Conservation (phyloP, 2,888 invertebrate species). For the Oligia latruncula region DNA sequence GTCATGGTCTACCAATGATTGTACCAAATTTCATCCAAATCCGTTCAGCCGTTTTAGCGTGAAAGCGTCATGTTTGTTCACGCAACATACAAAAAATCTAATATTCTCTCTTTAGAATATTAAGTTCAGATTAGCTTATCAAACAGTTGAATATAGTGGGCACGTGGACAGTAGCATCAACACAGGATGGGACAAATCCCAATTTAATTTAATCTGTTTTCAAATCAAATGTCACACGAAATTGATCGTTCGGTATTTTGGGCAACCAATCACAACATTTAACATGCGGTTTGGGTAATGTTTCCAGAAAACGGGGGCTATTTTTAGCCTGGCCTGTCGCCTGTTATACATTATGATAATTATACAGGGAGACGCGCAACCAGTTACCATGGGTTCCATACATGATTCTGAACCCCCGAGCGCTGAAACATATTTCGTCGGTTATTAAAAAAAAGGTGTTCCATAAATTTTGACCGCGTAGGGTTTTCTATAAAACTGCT, state of each 20-base stretch:
- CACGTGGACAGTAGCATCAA: neutral
- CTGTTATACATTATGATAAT: neutral
- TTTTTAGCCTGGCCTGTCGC: neutral
- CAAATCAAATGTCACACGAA: neutral
- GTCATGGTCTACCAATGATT: neutral
- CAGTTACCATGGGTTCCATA: neutral
- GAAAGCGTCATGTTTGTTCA: neutral
- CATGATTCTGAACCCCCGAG: too few species aligned
- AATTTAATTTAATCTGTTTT: slow-evolving; percentile 5
- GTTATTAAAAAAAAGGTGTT: too few species aligned
- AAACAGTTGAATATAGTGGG: neutral
- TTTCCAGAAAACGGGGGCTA: neutral
- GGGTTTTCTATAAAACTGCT: too few species aligned
- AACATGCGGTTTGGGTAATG: neutral
- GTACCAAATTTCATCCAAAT: neutral
- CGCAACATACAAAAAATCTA: too few species aligned
- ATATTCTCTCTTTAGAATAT: neutral
- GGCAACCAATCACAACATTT: slow-evolving; percentile 7
- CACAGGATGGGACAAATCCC: neutral
- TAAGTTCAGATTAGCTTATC: neutral
- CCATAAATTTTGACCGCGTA: too few species aligned
- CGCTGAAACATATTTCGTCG: too few species aligned
- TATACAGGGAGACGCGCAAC: neutral
- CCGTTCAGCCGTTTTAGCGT: neutral
- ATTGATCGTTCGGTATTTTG: neutral